Percentiles rank a stretch among this genome's conserved stretches.
Evolutionary conservation across 2,888 invertebrate species (phyloP).

Genomic region (Drosophila flavopinicola): DNA sequence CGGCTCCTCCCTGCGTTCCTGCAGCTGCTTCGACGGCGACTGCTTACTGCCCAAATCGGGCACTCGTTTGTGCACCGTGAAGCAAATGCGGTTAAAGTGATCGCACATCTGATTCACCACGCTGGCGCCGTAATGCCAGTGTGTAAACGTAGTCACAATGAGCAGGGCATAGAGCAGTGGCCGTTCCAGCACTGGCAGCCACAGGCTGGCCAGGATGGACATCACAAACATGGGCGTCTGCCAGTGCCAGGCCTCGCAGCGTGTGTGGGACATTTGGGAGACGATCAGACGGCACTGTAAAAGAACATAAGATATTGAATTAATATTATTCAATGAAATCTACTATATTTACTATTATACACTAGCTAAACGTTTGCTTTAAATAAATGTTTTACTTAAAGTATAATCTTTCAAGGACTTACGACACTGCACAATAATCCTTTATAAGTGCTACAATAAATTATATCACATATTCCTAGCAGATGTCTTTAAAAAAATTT

Average conservation of each 20-base stretch:
- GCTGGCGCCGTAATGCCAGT: slow-evolving; percentile 95
- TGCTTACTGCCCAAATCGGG: slow-evolving; percentile 9
- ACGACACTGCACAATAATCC: no score
- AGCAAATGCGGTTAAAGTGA: slow-evolving; percentile 95
- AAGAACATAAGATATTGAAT: slow-evolving; percentile 50
- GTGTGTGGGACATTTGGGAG: slow-evolving; percentile 97
- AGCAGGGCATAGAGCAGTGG: slow-evolving; percentile 90
- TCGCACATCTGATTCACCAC: slow-evolving; percentile 98
- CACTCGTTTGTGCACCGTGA: slow-evolving; percentile 83
- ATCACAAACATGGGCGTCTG: slow-evolving; percentile 82
- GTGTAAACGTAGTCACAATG: slow-evolving; percentile 89
- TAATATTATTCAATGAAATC: neutral
- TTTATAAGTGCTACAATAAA: no score
- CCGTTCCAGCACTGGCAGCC: slow-evolving; percentile 86
- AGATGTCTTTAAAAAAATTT: no score
- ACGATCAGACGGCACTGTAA: slow-evolving; percentile 97
- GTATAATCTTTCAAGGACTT: no score
- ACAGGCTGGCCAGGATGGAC: slow-evolving; percentile 77
- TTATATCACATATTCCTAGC: no score
- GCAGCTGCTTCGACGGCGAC: neutral
- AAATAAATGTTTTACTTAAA: no score
- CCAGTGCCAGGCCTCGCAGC: slow-evolving; percentile 90
- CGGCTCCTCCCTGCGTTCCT: slow-evolving; percentile 10
- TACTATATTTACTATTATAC: neutral
- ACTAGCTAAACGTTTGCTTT: no score